phyloP scores from a whole-genome alignment of 2,888 invertebrate species.

The Tolmerus cingulatus region DNA sequence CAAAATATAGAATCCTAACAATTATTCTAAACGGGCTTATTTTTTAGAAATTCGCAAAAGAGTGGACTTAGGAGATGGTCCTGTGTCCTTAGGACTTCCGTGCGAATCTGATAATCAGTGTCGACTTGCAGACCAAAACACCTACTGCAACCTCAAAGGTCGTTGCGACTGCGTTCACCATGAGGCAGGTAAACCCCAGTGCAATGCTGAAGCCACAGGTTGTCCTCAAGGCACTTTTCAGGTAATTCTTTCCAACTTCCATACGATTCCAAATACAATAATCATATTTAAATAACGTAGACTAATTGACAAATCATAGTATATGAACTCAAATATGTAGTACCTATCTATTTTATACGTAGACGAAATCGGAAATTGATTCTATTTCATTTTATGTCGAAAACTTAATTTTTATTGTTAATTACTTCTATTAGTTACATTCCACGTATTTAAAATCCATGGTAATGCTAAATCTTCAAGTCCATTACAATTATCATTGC shows the following conservation, averaged over 20 bases:
- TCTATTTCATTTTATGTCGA: too few relatives aligned
- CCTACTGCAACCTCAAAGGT: slow-evolving; percentile 69
- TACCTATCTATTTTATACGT: too few relatives aligned
- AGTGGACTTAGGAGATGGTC: slow-evolving; percentile 61
- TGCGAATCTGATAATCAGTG: slow-evolving; percentile 83
- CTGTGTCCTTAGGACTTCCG: slow-evolving; percentile 77
- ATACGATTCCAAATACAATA: background rate
- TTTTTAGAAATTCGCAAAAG: slow-evolving; percentile 59
- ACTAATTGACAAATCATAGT: background rate
- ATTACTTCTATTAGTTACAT: too few relatives aligned
- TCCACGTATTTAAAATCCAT: too few relatives aligned
- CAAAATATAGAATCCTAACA: background rate
- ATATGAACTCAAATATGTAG: too few relatives aligned
- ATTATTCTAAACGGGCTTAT: background rate
- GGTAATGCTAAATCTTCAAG: too few relatives aligned
- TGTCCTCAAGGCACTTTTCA: slow-evolving; percentile 88
- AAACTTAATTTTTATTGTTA: too few relatives aligned
- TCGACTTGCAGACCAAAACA: slow-evolving; percentile 78
- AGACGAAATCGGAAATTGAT: too few relatives aligned
- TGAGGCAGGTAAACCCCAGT: slow-evolving; percentile 68
- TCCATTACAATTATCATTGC: too few relatives aligned
- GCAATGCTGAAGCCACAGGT: slow-evolving; percentile 77
- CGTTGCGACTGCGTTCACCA: slow-evolving; percentile 77
- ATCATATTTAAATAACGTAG: background rate
- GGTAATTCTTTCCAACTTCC: slow-evolving; percentile 51